A percentile compares a stretch with the other conserved stretches of the same genome.
Evolutionary conservation across 1,140 invertebrate genomes (phyloP).

Genomic region (Hylaeus anthracinus): DNA sequence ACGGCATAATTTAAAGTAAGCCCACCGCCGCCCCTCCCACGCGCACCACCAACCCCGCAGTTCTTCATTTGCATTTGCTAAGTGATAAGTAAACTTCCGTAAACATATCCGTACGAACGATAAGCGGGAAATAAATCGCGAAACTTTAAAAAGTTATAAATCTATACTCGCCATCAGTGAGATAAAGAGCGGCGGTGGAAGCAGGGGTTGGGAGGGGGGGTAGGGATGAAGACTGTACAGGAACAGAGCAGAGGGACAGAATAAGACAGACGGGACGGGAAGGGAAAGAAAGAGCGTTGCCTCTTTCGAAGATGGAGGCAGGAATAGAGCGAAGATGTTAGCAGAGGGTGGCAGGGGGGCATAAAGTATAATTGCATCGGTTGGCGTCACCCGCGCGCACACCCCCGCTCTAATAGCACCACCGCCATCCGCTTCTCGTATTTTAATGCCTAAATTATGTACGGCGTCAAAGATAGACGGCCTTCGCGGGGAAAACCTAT

Average conservation of each 20-base stretch:
- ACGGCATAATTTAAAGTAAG: constrained; percentile 75
- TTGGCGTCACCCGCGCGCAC: constrained; percentile 76
- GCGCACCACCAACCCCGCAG: neutral
- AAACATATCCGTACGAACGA: constrained; percentile 77
- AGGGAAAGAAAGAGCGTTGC: constrained; percentile 47
- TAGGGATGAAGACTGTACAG: constrained; percentile 11
- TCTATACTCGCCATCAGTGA: constrained; percentile 75
- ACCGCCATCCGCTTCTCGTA: constrained; percentile 71
- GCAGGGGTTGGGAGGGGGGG: neutral
- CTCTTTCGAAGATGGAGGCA: constrained; percentile 46
- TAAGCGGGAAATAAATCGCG: constrained; percentile 81
- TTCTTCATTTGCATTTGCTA: constrained; percentile 78
- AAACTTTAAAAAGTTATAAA: constrained; percentile 82
- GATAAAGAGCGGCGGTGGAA: constrained; percentile 31
- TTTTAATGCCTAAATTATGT: constrained; percentile 81
- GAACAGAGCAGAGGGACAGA: constrained; percentile 35
- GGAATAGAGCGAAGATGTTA: constrained; percentile 59
- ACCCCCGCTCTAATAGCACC: constrained; percentile 74
- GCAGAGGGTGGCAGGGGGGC: constrained; percentile 70
- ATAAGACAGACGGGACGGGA: constrained; percentile 51
- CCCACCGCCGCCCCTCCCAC: neutral
- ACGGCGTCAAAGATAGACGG: constrained; percentile 75
- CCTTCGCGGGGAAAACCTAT: constrained; percentile 44
- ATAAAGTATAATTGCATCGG: constrained; percentile 82
- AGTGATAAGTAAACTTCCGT: constrained; percentile 80